phyloP scores from a whole-genome alignment of 2,888 invertebrate genomes.

The Apamea crenata region DNA sequence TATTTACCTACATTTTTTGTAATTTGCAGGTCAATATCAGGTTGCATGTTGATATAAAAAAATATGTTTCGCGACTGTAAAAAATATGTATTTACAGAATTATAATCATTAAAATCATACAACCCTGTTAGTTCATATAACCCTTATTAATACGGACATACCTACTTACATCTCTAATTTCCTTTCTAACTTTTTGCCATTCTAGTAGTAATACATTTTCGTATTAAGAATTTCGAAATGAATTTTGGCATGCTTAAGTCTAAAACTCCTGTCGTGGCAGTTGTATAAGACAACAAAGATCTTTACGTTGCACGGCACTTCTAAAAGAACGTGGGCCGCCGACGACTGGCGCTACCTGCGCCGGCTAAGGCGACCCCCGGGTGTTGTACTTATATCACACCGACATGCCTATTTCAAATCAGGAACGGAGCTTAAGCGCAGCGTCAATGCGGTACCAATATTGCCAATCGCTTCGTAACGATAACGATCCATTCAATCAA shows the following conservation, averaged over 20 bases:
- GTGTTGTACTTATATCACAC: background rate
- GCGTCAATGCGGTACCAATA: background rate
- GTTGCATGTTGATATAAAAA: no score
- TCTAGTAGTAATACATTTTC: background rate
- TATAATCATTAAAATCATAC: background rate
- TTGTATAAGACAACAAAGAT: background rate
- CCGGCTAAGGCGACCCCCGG: background rate
- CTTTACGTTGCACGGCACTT: background rate
- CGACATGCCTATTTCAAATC: background rate
- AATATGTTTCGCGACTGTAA: background rate
- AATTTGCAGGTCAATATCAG: no score
- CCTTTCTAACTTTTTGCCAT: background rate
- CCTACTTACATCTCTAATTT: background rate
- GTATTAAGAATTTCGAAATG: background rate
- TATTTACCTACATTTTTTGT: no score
- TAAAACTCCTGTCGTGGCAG: background rate
- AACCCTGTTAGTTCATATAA: no score
- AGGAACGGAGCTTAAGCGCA: background rate
- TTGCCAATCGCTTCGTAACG: background rate
- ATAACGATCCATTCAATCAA: background rate
- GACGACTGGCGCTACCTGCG: slow-evolving; percentile 14
- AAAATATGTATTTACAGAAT: background rate
- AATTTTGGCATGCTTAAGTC: background rate
- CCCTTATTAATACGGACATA: background rate
- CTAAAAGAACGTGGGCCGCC: background rate